Conservation (phyloP, 2,797 vertebrate species). For the Lutjanus campechanus region DNA sequence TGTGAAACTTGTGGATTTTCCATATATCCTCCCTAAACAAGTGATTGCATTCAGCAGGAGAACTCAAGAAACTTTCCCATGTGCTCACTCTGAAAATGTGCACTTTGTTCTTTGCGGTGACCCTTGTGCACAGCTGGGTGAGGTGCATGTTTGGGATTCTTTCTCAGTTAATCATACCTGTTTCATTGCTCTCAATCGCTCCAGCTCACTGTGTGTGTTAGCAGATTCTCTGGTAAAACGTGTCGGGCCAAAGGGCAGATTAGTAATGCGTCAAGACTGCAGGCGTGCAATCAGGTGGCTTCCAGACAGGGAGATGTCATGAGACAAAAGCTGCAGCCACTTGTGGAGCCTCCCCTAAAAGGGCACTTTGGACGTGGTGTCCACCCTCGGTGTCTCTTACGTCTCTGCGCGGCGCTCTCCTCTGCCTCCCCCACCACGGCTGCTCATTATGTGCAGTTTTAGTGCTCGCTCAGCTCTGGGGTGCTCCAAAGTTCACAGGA, state of each 20-base stretch:
- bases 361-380: slow-evolving; percentile 25
- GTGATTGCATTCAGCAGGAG: slow-evolving; percentile 1
- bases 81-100: slow-evolving; percentile 6
- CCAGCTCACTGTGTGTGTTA: slow-evolving; percentile 11
- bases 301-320: slow-evolving; percentile 33
- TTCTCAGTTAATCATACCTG: slow-evolving; percentile 56
- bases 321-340: slow-evolving; percentile 36
- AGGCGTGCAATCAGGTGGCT: slow-evolving; percentile 40
- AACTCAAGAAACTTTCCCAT: neutral
- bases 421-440: slow-evolving; percentile 34
- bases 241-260: slow-evolving; percentile 52
- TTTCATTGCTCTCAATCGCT: slow-evolving; percentile 32
- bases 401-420: slow-evolving; percentile 3
- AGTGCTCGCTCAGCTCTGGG: slow-evolving; percentile 64
- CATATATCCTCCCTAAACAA: neutral
- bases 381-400: slow-evolving; percentile 22
- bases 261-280: slow-evolving; percentile 44
- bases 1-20: slow-evolving; percentile 1
- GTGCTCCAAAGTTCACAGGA: slow-evolving; percentile 73
- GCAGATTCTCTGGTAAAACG: slow-evolving; percentile 18
- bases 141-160: slow-evolving; percentile 68
- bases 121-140: slow-evolving; percentile 32
- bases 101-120: slow-evolving; percentile 29
- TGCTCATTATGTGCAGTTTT: slow-evolving; percentile 51
- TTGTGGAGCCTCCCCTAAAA: slow-evolving; percentile 50